Evolutionary conservation across 2,113 vertebrate genomes (phyloP), one percentile per base, ranked within the genome.

Genomic region (Proterorhinus semilunaris): DNA sequence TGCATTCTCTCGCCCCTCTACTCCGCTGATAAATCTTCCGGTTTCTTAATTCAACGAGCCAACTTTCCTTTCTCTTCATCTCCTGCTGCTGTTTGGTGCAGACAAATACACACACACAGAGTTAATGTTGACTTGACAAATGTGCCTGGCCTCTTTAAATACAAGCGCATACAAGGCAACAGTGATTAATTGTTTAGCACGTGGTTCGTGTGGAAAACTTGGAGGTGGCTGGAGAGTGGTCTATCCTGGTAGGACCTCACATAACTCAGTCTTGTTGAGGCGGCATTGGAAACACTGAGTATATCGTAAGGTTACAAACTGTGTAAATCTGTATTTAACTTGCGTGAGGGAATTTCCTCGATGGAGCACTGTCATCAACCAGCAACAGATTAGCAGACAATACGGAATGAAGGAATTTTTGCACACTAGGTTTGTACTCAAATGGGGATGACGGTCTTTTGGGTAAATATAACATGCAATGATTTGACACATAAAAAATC

Each of bases 151-250:
- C 48, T 75, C 73, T 77, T 75, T 64, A 47, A 50, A 84, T 69
- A 79, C 62, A 55, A 3, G 27, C 27, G 4, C 75, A 76, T 64
- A 36, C 49, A 82, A 78, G 67, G 51, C 8, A 46, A 15, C 46
- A 65, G 7, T 63, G 78, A 86, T 73, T 75, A 80, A 84, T 75
- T 69, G 58, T 46, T 0, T n/a, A 68, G 65, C 84, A 76, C 84
- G 70, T 82, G 81, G 81, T 80, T 81, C 69, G 66, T 68, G 4
- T 13, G 54, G 54, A 70, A 68, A 68, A 15, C 3, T 8, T 45
- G 51, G 69, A 58, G 53, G 73, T 63, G 74, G 59, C 49, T 52
- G 47, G 69, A 81, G 48, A 67, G 45, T 65, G n/a, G 64, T 44
- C 47, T 81, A 74, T 72, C 71, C 81, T 51, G 58, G 78, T 47